Evolutionary conservation across 2,888 invertebrate genomes (phyloP).

Genomic region (Drosophila ezoana): DNA sequence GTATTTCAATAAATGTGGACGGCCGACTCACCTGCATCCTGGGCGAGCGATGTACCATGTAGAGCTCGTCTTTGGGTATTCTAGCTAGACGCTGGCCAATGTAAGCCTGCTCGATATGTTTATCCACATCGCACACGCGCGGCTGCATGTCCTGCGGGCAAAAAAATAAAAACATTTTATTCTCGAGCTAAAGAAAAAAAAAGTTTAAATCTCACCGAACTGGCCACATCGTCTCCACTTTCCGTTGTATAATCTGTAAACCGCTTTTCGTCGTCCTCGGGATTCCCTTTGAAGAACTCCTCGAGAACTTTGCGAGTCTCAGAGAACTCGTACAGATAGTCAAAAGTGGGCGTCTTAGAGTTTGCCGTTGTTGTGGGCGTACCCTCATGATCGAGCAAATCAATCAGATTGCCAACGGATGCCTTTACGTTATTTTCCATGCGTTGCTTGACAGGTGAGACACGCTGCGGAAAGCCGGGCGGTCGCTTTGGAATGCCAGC

Average conservation of each 20-base stretch:
- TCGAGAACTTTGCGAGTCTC: slow-evolving; percentile 96
- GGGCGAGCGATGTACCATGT: slow-evolving; percentile 83
- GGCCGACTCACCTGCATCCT: slow-evolving; percentile 74
- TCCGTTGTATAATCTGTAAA: slow-evolving; percentile 83
- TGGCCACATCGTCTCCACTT: slow-evolving; percentile 83
- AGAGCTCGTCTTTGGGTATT: slow-evolving; percentile 84
- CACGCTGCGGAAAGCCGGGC: slow-evolving; percentile 91
- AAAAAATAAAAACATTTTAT: not conserved
- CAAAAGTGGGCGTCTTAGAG: slow-evolving; percentile 88
- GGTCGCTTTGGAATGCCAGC: slow-evolving; percentile 89
- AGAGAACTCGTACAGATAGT: slow-evolving; percentile 96
- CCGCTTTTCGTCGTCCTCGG: slow-evolving; percentile 86
- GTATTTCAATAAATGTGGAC: not conserved
- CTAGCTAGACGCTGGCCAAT: slow-evolving; percentile 85
- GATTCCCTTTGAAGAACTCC: slow-evolving; percentile 94
- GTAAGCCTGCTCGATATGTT: slow-evolving; percentile 83
- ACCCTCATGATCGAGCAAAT: slow-evolving; percentile 63
- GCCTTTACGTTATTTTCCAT: slow-evolving; percentile 56
- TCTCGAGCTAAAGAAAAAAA: not conserved
- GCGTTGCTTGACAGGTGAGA: slow-evolving; percentile 72
- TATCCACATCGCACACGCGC: slow-evolving; percentile 70
- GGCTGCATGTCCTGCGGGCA: slow-evolving; percentile 72
- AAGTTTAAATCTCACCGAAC: slow-evolving; percentile 72
- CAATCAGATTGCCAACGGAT: slow-evolving; percentile 79
- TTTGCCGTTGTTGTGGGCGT: slow-evolving; percentile 27